Evolutionary conservation across 2,888 invertebrate genomes (phyloP), one percentile per base, ranked within the genome.

Genomic region (Drosophila paramelanica): DNA sequence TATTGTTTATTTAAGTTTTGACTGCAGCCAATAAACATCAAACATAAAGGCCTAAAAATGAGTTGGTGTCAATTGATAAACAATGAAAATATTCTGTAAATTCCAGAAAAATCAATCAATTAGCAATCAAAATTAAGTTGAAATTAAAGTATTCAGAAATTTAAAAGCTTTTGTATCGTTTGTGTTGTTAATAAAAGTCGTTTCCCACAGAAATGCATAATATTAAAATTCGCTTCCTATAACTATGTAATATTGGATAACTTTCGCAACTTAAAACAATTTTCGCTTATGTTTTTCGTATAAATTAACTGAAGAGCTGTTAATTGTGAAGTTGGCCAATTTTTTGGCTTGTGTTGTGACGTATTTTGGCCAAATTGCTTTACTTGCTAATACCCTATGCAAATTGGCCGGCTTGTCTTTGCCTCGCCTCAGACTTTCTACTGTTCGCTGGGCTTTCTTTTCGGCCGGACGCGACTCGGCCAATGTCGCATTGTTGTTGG

Each of bases 341-440:
- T 58, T 53, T 59, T 70, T 45, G 47, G 45, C 59, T 13, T 41
- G 45, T 51, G 8, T 58, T 62, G 59, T 74, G 79, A 84, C 74
- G 79, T 77, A 53, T 75, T 61, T 56, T 52, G 62, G 60, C 82
- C 67, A 79, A 77, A 68, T 59, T 56, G 53, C 64, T 67, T 57
- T 45, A 71, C 65, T 70, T 46, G 79, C 72, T 53, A 80, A 85
- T 72, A 69, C 59, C 66, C 56, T 70, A 86, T 83, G 78, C 79
- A 83, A 85, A 85, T 77, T 70, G 11, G 64, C 52, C 60, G 62
- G 51, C 64, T 31, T 46, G 10, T 42, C 38, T 13, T 1, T 41
- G 33, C 46, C 11, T n/a, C n/a, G 31, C 25, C 20, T 36, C 42
- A 33, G 72, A 81, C 79, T 84, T 84, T 83, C 79, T 87, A 75